Conservation (phyloP, 2,797 vertebrate species). For the Enteromius anoplus region DNA sequence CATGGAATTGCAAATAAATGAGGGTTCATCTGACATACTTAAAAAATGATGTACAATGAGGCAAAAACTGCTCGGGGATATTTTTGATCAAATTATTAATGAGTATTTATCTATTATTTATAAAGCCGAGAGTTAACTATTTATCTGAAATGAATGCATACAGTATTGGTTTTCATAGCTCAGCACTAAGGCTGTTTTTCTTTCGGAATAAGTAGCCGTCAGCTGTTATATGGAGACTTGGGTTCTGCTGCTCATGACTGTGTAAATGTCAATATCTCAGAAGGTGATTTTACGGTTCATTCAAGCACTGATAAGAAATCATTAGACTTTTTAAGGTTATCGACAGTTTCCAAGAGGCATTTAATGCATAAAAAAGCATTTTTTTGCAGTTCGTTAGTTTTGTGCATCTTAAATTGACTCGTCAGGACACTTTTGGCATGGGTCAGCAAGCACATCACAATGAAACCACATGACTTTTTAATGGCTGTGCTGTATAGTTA, state of each 20-base stretch:
- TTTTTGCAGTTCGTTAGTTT: conserved; percentile 79
- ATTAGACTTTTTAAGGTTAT: conserved; percentile 79
- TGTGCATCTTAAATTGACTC: conserved; percentile 79
- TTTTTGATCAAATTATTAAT: conserved; percentile 83
- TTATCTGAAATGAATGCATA: conserved; percentile 80
- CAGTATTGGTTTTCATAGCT: conserved; percentile 72
- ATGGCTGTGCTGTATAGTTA: conserved; percentile 30
- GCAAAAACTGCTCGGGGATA: conserved; percentile 82
- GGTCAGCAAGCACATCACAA: conserved; percentile 71
- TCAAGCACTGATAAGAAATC: conserved; percentile 81
- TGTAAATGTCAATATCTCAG: conserved; percentile 85
- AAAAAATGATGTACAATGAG: conserved; percentile 82
- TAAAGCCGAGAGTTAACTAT: conserved; percentile 75
- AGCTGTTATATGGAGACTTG: conserved; percentile 68
- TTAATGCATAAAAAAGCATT: conserved; percentile 76
- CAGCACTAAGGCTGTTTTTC: conserved; percentile 69
- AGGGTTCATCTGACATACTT: conserved; percentile 75
- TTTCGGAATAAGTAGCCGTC: conserved; percentile 70
- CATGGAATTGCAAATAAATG: conserved; percentile 81
- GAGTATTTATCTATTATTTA: conserved; percentile 80
- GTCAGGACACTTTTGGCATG: conserved; percentile 72
- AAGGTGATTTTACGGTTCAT: conserved; percentile 81
- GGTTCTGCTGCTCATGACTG: conserved; percentile 73
- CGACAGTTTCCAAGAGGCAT: conserved; percentile 72
- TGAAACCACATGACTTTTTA: conserved; percentile 51